phyloP scores from a whole-genome alignment of 2,888 invertebrate genomes.

The Sinohyriopsis cumingii region DNA sequence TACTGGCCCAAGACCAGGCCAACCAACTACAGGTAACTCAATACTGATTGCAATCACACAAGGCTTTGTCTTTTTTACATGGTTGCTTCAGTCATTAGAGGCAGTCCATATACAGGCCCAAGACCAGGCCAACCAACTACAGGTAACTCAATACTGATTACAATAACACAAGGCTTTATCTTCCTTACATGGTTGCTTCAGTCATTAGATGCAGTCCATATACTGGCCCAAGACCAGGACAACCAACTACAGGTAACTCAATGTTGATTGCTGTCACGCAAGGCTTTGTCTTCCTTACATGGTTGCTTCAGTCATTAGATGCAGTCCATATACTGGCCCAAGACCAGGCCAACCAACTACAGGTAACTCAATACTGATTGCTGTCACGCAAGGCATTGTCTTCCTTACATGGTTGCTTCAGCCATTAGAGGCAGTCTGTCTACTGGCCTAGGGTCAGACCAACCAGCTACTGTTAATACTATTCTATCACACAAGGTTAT shows the following conservation, averaged over 20 bases:
- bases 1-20: constrained; percentile 67
- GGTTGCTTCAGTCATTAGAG: no score
- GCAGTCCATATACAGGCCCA: constrained; percentile 48
- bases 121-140: constrained; percentile 63
- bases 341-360: constrained; percentile 64
- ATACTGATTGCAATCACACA: neutral
- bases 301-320: no score
- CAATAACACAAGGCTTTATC: neutral
- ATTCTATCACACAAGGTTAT: no score
- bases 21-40: constrained; percentile 61
- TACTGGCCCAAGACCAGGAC: constrained; percentile 66
- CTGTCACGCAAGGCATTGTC: neutral
- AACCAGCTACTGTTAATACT: no score
- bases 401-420: neutral
- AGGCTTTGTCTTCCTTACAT: neutral
- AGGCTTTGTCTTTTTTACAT: neutral
- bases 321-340: constrained; percentile 51
- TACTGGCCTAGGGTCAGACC: no score
- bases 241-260: constrained; percentile 61
- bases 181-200: neutral
- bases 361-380: constrained; percentile 40
- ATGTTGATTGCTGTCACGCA: neutral
- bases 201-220: no score
- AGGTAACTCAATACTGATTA: constrained; percentile 40
- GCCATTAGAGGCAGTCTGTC: no score